Evolutionary conservation across 2,113 vertebrate genomes (phyloP).

Genomic region (Deroptyus accipitrinus): DNA sequence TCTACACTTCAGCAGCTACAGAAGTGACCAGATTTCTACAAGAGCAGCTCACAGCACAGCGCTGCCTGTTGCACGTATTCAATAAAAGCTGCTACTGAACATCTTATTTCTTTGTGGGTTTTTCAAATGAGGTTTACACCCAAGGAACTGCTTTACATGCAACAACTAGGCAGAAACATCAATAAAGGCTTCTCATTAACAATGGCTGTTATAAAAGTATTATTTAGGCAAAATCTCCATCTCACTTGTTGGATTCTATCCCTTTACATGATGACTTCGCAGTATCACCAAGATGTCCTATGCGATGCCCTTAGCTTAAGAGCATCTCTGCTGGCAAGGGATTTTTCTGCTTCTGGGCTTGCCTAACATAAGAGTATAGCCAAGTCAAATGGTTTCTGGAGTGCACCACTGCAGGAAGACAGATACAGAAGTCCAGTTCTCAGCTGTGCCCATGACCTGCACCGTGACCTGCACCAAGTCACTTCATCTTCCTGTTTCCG

Average conservation of each 20-base stretch:
- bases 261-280: background rate
- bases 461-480: background rate
- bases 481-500: background rate
- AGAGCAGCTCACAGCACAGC: background rate
- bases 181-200: background rate
- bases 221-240: background rate
- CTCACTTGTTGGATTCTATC: background rate
- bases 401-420: background rate
- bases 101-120: background rate
- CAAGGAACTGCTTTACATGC: background rate
- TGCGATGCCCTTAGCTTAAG: background rate
- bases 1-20: background rate
- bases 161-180: background rate
- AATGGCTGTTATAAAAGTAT: background rate
- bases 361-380: background rate
- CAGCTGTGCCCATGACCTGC: background rate
- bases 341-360: background rate
- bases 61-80: background rate
- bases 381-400: background rate
- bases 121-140: background rate
- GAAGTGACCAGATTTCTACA: background rate
- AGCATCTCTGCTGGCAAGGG: background rate
- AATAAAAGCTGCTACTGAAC: background rate
- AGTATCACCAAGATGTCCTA: background rate
- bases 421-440: background rate